Conservation (phyloP, 2,113 vertebrate genomes). For the Dromas ardeola region DNA sequence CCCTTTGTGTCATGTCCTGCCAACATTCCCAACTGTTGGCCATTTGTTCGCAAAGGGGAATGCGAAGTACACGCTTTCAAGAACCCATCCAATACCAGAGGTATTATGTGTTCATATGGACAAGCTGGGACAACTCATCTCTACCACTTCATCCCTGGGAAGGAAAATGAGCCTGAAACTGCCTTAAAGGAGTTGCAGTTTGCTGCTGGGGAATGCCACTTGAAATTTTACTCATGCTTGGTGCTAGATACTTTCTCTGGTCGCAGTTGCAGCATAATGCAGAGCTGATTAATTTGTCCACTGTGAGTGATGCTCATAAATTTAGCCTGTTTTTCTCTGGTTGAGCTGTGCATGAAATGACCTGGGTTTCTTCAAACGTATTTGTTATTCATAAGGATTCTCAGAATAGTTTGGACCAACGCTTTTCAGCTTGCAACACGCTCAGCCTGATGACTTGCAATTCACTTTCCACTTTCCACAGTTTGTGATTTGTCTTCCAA, state of each 20-base stretch:
- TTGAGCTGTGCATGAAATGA: conserved; percentile 17
- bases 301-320: conserved; percentile 20
- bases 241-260: not conserved
- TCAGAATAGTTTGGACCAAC: conserved; percentile 12
- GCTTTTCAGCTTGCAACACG: not conserved
- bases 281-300: conserved; percentile 29
- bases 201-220: not conserved
- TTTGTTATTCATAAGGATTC: conserved; percentile 51
- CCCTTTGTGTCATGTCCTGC: not conserved
- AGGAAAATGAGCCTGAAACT: not conserved
- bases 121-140: not conserved
- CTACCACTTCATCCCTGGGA: not conserved
- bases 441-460: conserved; percentile 42
- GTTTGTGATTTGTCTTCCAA: conserved; percentile 27
- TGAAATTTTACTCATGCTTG: conserved; percentile 14
- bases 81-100: not conserved
- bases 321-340: conserved; percentile 5
- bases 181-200: not conserved
- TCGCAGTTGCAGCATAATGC: not conserved
- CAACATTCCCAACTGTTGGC: not conserved
- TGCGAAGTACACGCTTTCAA: fast-evolving
- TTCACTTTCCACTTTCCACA: conserved; percentile 12
- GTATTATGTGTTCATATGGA: not conserved
- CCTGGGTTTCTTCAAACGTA: not conserved
- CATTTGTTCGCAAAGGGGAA: not conserved